These are phyloP conservation scores for Turnix velox DNA, from an alignment of 2,113 vertebrate genomes.

Conservation along the genomic window DNA sequence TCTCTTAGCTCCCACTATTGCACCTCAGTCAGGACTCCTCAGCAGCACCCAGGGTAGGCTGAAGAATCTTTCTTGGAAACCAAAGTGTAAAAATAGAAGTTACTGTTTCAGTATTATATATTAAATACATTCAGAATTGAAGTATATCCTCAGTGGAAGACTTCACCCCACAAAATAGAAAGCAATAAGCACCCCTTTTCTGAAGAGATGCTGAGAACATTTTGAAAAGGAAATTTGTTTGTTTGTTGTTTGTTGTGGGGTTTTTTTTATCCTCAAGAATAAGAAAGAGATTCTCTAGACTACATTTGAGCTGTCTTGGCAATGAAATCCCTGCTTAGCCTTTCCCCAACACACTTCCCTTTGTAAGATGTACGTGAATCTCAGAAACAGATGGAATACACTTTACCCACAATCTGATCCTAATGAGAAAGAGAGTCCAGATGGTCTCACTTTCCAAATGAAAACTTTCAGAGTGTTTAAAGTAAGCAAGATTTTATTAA, in stretches of 20 bases:
- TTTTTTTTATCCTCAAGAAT: background rate
- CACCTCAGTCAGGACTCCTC: background rate
- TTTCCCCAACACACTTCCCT: background rate
- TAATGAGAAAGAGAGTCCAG: conserved; percentile 56
- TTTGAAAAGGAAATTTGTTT: background rate
- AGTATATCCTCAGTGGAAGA: background rate
- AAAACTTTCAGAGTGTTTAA: conserved; percentile 67
- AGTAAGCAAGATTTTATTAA: conserved; percentile 69
- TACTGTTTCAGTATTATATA: background rate
- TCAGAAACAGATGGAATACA: conserved; percentile 64
- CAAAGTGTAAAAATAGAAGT: background rate
- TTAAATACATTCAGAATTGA: background rate
- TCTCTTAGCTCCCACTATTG: background rate
- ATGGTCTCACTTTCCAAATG: conserved; percentile 65
- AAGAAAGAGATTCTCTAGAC: background rate
- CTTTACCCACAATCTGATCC: conserved; percentile 44
- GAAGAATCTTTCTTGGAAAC: background rate
- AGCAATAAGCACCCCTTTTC: background rate
- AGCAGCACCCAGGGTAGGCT: background rate
- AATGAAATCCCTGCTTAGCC: background rate
- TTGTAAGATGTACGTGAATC: conserved; percentile 19
- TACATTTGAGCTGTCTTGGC: background rate
- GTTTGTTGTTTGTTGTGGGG: too few relatives aligned
- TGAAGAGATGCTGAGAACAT: background rate
- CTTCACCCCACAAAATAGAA: background rate